Percentiles rank a stretch among this genome's conserved stretches.
These are phyloP conservation scores for Aerospiza tachiro DNA, from an alignment of 2,797 vertebrate species.

Conservation along the genomic window DNA sequence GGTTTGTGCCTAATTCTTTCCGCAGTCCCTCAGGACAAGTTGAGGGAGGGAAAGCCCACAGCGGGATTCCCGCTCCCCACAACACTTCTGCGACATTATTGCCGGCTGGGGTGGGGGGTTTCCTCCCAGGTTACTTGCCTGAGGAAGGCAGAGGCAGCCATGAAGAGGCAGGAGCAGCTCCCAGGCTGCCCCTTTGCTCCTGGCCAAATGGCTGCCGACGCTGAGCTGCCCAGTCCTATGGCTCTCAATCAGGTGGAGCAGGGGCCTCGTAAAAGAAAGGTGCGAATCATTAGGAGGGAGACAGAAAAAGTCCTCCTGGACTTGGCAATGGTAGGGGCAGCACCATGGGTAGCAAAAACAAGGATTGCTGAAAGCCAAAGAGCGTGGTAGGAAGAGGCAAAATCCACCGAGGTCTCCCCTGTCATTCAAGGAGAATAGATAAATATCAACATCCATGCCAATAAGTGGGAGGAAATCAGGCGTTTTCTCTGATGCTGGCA, in stretches of 20 bases:
- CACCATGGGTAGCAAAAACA: not conserved
- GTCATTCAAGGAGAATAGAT: not conserved
- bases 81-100: not conserved
- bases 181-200: not conserved
- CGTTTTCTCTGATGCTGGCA: not conserved
- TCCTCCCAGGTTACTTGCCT: not conserved
- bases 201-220: not conserved
- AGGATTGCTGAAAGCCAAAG: not conserved
- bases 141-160: not conserved
- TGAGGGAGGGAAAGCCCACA: not conserved
- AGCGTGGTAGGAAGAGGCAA: not conserved
- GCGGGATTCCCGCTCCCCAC: not conserved
- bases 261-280: not conserved
- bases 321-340: not conserved
- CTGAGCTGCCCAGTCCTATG: accelerated
- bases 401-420: not conserved
- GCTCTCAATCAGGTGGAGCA: not conserved
- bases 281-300: not conserved
- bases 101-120: not conserved
- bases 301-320: not conserved
- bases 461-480: not conserved
- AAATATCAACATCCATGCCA: not conserved
- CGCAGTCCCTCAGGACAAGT: accelerated
- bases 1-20: not conserved
- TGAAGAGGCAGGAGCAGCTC: not conserved